A percentile compares a stretch with the other conserved stretches of the same genome.
Conservation (phyloP, 2,113 vertebrate genomes). For the Genyomyrus donnyi region DNA sequence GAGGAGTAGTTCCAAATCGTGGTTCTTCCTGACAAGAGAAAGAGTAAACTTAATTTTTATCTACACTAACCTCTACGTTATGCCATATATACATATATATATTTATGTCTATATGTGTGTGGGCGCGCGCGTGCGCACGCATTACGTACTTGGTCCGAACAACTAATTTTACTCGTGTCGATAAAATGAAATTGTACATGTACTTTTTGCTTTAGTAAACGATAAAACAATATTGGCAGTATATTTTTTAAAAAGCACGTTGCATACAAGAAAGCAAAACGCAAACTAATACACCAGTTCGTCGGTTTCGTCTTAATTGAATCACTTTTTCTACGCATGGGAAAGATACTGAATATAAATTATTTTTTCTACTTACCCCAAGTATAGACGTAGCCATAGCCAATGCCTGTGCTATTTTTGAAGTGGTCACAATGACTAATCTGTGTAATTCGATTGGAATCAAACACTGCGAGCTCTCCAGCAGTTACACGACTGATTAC, state of each 20-base stretch:
- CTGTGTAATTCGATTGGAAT: constrained; percentile 50
- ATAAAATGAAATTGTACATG: background rate
- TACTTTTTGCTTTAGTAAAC: background rate
- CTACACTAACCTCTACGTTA: background rate
- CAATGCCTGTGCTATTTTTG: constrained; percentile 59
- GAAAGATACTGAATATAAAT: constrained; percentile 7
- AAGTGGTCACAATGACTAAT: constrained; percentile 39
- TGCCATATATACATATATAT: background rate
- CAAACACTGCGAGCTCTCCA: constrained; percentile 63
- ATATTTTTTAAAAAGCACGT: background rate
- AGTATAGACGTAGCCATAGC: constrained; percentile 99
- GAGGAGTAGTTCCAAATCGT: constrained; percentile 93
- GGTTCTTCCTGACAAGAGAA: constrained; percentile 80
- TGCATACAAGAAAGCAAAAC: background rate
- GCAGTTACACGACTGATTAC: constrained; percentile 65
- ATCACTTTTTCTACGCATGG: constrained; percentile 30
- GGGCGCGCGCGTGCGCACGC: background rate
- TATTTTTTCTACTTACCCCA: constrained; percentile 75
- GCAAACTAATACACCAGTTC: background rate
- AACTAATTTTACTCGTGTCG: background rate
- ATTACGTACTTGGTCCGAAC: background rate
- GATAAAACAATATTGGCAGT: background rate
- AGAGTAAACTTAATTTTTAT: background rate
- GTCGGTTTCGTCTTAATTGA: background rate
- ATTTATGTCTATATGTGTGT: background rate